These are phyloP conservation scores for Phataginus tetradactyla DNA, from an alignment of 2,797 vertebrate genomes.

Conservation along the genomic window DNA sequence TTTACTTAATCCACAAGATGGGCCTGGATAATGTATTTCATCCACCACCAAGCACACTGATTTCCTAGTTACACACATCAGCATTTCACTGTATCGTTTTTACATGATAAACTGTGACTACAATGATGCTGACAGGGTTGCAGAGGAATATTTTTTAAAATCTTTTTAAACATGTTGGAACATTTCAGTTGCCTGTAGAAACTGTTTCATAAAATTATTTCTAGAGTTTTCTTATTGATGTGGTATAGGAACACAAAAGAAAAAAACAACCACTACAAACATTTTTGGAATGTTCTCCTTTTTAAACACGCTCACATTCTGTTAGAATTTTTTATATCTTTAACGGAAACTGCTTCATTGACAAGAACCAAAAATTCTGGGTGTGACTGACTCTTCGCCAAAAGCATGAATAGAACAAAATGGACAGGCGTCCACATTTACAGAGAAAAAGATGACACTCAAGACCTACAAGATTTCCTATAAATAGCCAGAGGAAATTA, in stretches of 20 bases:
- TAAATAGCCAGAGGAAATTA: neutral
- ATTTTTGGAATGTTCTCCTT: slow-evolving; percentile 41
- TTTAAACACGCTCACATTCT: slow-evolving; percentile 37
- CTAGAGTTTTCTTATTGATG: slow-evolving; percentile 14
- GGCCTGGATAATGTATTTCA: slow-evolving; percentile 58
- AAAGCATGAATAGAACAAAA: neutral
- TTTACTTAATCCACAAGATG: slow-evolving; percentile 64
- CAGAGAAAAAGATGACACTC: neutral
- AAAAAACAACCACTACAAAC: neutral
- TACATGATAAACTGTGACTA: neutral
- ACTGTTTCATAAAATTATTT: slow-evolving; percentile 42
- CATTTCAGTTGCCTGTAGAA: slow-evolving; percentile 39
- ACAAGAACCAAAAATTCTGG: slow-evolving; percentile 3
- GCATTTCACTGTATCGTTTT: slow-evolving; percentile 42
- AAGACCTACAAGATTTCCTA: slow-evolving; percentile 6
- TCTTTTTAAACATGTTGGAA: slow-evolving; percentile 29
- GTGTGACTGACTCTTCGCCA: slow-evolving; percentile 5
- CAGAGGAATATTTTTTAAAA: neutral
- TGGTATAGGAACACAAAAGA: neutral
- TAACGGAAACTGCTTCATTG: slow-evolving; percentile 1
- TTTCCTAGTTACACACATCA: slow-evolving; percentile 25
- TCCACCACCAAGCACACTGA: slow-evolving; percentile 30
- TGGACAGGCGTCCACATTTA: neutral
- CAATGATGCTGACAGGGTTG: neutral
- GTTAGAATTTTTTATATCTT: slow-evolving; percentile 40